Evolutionary conservation across 2,113 vertebrate genomes (phyloP).

Genomic region (Maylandia zebra): DNA sequence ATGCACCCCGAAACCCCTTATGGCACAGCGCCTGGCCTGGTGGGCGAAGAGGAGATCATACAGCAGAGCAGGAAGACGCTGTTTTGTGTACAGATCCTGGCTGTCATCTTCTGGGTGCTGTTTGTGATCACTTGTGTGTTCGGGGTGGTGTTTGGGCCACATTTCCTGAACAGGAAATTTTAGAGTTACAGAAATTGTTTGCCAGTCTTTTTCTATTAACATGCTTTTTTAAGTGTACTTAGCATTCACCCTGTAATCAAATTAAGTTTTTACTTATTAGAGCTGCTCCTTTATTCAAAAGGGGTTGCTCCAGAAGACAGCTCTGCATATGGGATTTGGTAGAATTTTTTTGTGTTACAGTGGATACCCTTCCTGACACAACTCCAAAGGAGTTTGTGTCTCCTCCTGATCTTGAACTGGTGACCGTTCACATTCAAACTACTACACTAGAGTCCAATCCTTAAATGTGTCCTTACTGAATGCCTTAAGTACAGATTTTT

Average conservation of each 20-base stretch:
- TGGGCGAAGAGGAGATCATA: conserved; percentile 27
- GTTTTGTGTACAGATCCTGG: conserved; percentile 66
- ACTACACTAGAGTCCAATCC: not conserved
- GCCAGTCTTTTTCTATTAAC: not conserved
- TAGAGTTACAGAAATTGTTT: not conserved
- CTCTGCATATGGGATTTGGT: not conserved
- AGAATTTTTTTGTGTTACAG: not conserved
- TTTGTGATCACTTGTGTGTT: conserved; percentile 69
- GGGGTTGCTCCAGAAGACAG: not conserved
- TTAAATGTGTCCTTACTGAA: not conserved
- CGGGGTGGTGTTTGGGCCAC: conserved; percentile 65
- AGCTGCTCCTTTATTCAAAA: not conserved
- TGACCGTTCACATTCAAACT: not conserved
- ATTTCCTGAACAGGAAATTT: conserved; percentile 43
- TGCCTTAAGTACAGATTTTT: not conserved
- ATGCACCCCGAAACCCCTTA: conserved; percentile 43
- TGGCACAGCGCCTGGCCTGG: not conserved
- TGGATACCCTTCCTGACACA: not conserved
- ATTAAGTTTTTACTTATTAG: not conserved
- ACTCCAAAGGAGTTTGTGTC: not conserved
- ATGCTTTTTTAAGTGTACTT: not conserved
- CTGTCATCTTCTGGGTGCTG: conserved; percentile 66
- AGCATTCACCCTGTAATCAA: not conserved
- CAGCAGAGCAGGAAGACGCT: conserved; percentile 52
- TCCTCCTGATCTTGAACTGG: not conserved